phyloP scores from a whole-genome alignment of 1,140 invertebrate species.

The Conus betulinus region DNA sequence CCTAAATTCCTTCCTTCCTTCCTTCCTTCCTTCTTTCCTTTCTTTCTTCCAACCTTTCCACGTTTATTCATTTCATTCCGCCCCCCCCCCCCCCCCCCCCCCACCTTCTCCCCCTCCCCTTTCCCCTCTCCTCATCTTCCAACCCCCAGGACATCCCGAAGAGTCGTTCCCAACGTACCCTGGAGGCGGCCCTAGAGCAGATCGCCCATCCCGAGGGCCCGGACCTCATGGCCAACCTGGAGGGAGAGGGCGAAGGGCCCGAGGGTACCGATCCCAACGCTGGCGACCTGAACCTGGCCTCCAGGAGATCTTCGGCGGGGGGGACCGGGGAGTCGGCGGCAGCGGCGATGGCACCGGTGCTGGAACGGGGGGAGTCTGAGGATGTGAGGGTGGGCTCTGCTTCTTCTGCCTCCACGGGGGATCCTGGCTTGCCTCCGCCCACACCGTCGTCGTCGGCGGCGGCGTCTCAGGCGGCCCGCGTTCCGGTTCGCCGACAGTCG shows the following conservation, averaged over 20 bases:
- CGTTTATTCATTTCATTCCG: not conserved
- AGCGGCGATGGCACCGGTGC: not conserved
- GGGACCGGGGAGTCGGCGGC: not conserved
- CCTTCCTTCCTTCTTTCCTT: too few species aligned
- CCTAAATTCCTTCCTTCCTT: not conserved
- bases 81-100: not conserved
- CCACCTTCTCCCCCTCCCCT: not conserved
- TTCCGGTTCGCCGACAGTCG: conserved; percentile 36
- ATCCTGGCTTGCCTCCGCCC: conserved; percentile 8
- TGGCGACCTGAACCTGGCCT: not conserved
- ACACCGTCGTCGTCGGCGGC: not conserved
- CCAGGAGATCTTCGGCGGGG: not conserved
- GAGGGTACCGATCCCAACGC: not conserved
- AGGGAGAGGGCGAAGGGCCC: not conserved
- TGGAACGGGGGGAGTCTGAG: conserved; percentile 15
- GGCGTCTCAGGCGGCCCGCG: not conserved
- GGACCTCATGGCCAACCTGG: conserved; percentile 33
- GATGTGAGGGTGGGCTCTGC: not conserved
- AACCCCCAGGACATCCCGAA: not conserved
- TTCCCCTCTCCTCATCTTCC: not conserved
- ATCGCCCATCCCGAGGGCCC: conserved; percentile 41
- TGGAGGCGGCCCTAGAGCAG: conserved; percentile 44
- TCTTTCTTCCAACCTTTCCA: too few species aligned
- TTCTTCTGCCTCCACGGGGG: not conserved
- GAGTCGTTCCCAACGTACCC: not conserved